Evolutionary conservation across 2,888 invertebrate species (phyloP).

Genomic region (Eucera pruinosa): DNA sequence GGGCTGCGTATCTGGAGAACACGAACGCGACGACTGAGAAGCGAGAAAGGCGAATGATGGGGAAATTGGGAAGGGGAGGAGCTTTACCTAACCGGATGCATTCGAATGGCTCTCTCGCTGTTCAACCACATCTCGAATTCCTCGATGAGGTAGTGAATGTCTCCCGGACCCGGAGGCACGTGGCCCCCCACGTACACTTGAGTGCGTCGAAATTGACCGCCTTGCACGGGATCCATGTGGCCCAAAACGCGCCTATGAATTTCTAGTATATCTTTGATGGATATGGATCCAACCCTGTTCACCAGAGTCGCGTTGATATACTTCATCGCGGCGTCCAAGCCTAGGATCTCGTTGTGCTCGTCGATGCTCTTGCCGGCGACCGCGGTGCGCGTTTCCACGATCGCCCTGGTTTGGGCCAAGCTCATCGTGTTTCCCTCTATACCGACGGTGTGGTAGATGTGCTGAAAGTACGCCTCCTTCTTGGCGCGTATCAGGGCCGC

Average conservation of each 20-base stretch:
- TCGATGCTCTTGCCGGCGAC: slow-evolving; percentile 96
- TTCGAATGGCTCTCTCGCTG: slow-evolving; percentile 92
- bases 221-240: slow-evolving; percentile 96
- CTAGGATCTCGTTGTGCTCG: slow-evolving; percentile 98
- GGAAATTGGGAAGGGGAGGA: too few relatives aligned
- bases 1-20: slow-evolving; percentile 91
- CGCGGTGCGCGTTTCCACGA: slow-evolving; percentile 95
- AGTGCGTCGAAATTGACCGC: slow-evolving; percentile 94
- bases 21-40: neutral
- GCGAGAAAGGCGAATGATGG: neutral
- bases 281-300: slow-evolving; percentile 91
- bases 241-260: slow-evolving; percentile 97
- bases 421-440: slow-evolving; percentile 99
- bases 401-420: slow-evolving; percentile 94
- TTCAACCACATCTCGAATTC: slow-evolving; percentile 97
- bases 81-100: slow-evolving; percentile 93
- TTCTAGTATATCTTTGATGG: slow-evolving; percentile 94
- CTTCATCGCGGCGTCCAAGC: slow-evolving; percentile 97
- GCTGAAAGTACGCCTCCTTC: slow-evolving; percentile 97
- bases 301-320: slow-evolving; percentile 94
- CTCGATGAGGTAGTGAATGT: slow-evolving; percentile 92
- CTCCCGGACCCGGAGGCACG: slow-evolving; percentile 94
- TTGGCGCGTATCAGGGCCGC: slow-evolving; percentile 94
- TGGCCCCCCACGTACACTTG: slow-evolving; percentile 99
- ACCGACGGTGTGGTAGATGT: slow-evolving; percentile 98